Conservation (phyloP, 2,797 vertebrate genomes). For the Sebastes oblongus region DNA sequence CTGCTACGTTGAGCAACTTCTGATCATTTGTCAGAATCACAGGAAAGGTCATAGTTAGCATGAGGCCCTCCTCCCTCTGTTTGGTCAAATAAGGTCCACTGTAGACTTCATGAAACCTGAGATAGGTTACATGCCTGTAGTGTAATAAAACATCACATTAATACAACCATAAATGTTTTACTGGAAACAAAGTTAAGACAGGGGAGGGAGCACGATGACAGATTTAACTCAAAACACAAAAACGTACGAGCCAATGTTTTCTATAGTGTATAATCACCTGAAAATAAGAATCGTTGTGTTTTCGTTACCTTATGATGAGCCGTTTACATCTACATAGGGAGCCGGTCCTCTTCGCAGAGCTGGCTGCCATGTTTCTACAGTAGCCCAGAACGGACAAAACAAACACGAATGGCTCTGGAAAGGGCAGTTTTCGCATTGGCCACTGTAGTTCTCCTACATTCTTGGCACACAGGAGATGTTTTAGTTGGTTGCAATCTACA, state of each 20-base stretch:
- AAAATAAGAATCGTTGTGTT: no score
- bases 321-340: no score
- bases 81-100: background rate
- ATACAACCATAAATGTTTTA: constrained; percentile 53
- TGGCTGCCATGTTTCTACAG: no score
- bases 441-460: no score
- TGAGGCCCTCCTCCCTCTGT: background rate
- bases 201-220: constrained; percentile 12
- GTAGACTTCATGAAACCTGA: background rate
- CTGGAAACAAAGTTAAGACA: constrained; percentile 5
- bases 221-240: constrained; percentile 23
- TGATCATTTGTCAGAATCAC: background rate
- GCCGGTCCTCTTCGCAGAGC: no score
- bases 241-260: background rate
- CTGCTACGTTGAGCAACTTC: background rate
- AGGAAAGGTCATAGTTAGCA: background rate
- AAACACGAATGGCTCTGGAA: no score
- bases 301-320: no score
- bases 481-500: no score
- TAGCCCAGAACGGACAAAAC: no score
- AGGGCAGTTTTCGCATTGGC: no score
- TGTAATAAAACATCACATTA: constrained; percentile 37
- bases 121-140: background rate
- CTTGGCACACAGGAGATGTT: no score
- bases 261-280: no score